A percentile compares a stretch with the other conserved stretches of the same genome.
These are phyloP conservation scores for Melanotaenia duboulayi DNA, from an alignment of 2,113 vertebrate genomes.

Conservation along the genomic window DNA sequence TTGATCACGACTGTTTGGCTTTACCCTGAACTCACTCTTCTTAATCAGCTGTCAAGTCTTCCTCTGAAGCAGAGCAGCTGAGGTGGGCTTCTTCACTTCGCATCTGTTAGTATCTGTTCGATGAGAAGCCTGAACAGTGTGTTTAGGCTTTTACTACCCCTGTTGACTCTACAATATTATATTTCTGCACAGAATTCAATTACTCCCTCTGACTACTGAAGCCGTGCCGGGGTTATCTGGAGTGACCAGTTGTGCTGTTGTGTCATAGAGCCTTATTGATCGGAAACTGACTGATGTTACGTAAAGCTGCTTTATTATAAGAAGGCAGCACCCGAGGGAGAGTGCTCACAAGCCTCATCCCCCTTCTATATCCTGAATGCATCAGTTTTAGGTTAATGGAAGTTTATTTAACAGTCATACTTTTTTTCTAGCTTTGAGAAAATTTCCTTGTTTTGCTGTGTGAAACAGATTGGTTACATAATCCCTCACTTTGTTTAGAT, in stretches of 20 bases:
- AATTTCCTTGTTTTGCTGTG: conserved; percentile 27
- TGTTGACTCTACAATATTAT: conserved; percentile 60
- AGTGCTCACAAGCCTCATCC: not conserved
- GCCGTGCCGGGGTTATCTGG: conserved; percentile 44
- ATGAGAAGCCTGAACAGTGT: conserved; percentile 9
- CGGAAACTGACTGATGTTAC: conserved; percentile 45
- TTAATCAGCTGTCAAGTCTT: conserved; percentile 27
- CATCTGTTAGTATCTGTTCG: conserved; percentile 28
- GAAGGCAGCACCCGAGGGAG: conserved; percentile 18
- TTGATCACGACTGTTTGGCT: not conserved
- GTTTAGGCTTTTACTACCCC: conserved; percentile 20
- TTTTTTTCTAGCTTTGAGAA: conserved; percentile 1
- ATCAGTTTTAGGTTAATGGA: conserved; percentile 4
- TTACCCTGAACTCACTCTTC: not conserved
- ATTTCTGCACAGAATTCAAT: conserved; percentile 63
- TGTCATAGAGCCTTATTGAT: conserved; percentile 55
- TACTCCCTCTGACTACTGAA: conserved; percentile 33
- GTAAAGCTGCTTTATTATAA: conserved; percentile 38
- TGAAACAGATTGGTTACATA: conserved; percentile 24
- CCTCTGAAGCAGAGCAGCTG: conserved; percentile 17
- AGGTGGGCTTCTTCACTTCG: conserved; percentile 43
- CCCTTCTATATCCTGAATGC: not conserved
- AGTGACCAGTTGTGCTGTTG: conserved; percentile 38
- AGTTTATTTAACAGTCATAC: not conserved
- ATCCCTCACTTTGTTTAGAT: conserved; percentile 41